Evolutionary conservation across 2,888 invertebrate species (phyloP), one percentile per base, ranked within the genome.

Genomic region (Spialia ferax): DNA sequence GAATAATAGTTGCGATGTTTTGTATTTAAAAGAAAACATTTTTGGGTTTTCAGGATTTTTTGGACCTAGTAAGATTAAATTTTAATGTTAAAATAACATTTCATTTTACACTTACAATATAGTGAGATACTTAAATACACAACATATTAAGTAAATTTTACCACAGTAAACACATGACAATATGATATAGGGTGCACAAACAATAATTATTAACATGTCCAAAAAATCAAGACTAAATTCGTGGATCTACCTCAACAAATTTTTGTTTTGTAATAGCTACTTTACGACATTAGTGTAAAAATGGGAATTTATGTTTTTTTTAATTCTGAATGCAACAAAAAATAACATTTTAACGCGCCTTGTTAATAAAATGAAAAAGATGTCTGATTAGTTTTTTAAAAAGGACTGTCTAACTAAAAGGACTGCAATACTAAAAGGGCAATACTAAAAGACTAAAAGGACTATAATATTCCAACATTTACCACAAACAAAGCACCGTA

Each of bases 161-260:
- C 42, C 10, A 15, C 42, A 15, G 7, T 42, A 42, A 52, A 11
- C 23, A 13, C 52, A 52, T 29, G 63, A 63, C 63, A 63, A 45
- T 63, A 63, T n/a, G 10, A 42, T 29, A 55, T 63, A 13, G 13
- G 20, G 56, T 64, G 63, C 56, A 64, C 63, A 32, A 56, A 56
- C 32, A 48, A 63, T 63, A 42, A n/a, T n/a, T n/a, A 55, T 64
- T 20, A 45, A 45, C 20, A 56, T 20, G 15, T 23, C 15, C 15
- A n/a, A 45, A 20, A 45, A 42, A 18, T 45, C n/a, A 56, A 56
- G 48, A 48, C 48, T 48, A 7, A 22, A 32, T 32, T 18, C 45
- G 32, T 55, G 55, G 55, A 56, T 56, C 45, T 56, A 64, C 63
- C 63, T 64, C 63, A 48, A 29, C 32, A 20, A 22, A 18, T 42